Conservation (phyloP, 2,113 vertebrate genomes). For the Chauna torquata region DNA sequence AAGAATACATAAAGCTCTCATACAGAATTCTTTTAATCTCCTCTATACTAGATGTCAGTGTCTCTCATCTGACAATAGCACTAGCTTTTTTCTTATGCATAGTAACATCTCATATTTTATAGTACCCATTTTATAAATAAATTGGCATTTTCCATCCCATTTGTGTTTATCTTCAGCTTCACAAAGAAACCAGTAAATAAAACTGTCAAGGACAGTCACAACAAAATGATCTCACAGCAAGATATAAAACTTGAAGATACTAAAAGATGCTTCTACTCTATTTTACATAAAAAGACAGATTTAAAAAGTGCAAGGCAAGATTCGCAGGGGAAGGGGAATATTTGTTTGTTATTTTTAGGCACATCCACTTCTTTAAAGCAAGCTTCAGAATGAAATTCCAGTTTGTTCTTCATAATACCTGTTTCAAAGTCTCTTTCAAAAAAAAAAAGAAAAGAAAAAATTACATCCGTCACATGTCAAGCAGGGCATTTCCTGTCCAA, state of each 20-base stretch:
- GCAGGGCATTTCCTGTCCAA: conserved; percentile 29
- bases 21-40: conserved; percentile 70
- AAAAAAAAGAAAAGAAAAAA: conserved; percentile 29
- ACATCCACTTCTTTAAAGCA: conserved; percentile 85
- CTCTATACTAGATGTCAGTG: conserved; percentile 50
- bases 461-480: conserved; percentile 72
- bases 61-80: conserved; percentile 64
- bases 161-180: conserved; percentile 82
- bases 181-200: conserved; percentile 87
- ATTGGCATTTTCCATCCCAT: conserved; percentile 72
- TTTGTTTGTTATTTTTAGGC: conserved; percentile 75
- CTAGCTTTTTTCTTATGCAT: conserved; percentile 72
- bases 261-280: conserved; percentile 78
- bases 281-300: conserved; percentile 84
- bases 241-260: conserved; percentile 81
- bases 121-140: conserved; percentile 85
- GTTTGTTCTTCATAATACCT: conserved; percentile 84
- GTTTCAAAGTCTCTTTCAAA: conserved; percentile 75
- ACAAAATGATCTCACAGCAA: conserved; percentile 81
- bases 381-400: conserved; percentile 83
- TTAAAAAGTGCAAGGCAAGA: conserved; percentile 90
- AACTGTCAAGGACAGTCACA: conserved; percentile 84
- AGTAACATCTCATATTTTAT: conserved; percentile 74
- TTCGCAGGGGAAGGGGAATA: conserved; percentile 72
- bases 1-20: conserved; percentile 77